These are phyloP conservation scores for Hemiscyllium ocellatum DNA, from an alignment of 2,113 vertebrate species.

Conservation along the genomic window DNA sequence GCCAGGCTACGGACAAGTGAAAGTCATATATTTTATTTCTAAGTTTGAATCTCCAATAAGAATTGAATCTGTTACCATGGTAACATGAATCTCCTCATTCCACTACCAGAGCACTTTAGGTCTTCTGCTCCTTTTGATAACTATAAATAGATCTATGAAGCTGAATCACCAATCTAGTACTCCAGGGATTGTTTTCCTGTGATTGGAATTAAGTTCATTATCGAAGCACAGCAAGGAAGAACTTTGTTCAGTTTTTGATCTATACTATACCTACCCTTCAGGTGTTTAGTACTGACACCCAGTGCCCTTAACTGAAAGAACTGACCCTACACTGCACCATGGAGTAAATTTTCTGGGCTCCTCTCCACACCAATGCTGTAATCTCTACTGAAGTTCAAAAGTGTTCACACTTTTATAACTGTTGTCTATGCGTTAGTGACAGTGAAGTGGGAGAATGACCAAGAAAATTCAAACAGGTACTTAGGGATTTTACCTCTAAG, in stretches of 20 bases:
- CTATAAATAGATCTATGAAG: conserved; percentile 8
- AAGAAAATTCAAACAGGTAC: neutral
- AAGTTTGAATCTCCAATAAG: neutral
- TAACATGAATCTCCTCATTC: neutral
- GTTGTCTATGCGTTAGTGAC: neutral
- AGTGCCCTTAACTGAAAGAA: neutral
- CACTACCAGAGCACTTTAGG: neutral
- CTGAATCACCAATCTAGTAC: neutral
- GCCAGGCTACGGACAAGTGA: neutral
- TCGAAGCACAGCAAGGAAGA: neutral
- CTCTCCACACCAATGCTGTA: neutral
- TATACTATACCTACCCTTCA: neutral
- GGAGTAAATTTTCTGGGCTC: neutral
- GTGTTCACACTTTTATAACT: neutral
- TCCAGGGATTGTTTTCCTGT: neutral
- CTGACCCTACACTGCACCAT: neutral
- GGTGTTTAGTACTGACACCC: neutral
- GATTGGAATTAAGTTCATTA: neutral
- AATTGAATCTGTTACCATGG: neutral
- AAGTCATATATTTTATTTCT: neutral
- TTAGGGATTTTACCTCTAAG: neutral
- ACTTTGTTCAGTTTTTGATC: neutral
- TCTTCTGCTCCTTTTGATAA: neutral
- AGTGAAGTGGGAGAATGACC: neutral
- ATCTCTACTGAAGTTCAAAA: neutral